These are phyloP conservation scores for Phalloptychus januarius DNA, from an alignment of 2,797 vertebrate genomes.

Conservation along the genomic window DNA sequence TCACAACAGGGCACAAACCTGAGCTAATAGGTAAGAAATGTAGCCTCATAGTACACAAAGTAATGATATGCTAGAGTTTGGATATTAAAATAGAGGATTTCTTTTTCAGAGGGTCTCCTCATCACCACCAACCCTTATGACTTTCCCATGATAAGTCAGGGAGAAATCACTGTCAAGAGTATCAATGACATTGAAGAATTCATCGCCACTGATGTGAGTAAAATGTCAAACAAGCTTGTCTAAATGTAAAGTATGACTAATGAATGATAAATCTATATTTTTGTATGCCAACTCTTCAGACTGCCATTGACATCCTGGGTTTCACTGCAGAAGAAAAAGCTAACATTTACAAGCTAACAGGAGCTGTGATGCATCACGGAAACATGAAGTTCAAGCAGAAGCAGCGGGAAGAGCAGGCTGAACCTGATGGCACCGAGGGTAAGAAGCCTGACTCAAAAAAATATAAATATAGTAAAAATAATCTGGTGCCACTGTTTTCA, in stretches of 20 bases:
- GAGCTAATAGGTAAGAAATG: slow-evolving; percentile 76
- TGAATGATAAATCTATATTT: not conserved
- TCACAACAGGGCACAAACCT: slow-evolving; percentile 88
- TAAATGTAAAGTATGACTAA: not conserved
- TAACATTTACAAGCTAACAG: slow-evolving; percentile 87
- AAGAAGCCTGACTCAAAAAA: slow-evolving; percentile 18
- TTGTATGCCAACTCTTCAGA: slow-evolving; percentile 65
- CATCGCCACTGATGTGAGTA: slow-evolving; percentile 86
- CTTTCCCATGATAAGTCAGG: slow-evolving; percentile 86
- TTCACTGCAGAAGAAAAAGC: slow-evolving; percentile 84
- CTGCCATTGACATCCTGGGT: slow-evolving; percentile 87
- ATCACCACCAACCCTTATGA: slow-evolving; percentile 87
- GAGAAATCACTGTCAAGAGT: slow-evolving; percentile 88
- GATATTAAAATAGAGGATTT: not conserved
- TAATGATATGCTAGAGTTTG: not conserved
- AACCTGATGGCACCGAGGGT: slow-evolving; percentile 90
- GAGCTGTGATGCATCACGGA: slow-evolving; percentile 87
- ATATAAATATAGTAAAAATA: not conserved
- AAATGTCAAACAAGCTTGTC: not conserved
- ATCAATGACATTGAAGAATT: slow-evolving; percentile 89
- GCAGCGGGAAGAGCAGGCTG: slow-evolving; percentile 62
- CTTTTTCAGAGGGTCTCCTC: slow-evolving; percentile 85
- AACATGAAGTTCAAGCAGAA: slow-evolving; percentile 91
- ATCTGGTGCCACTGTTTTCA: not conserved
- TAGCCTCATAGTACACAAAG: not conserved